These are phyloP conservation scores for Maccullochella peelii DNA, from an alignment of 2,113 vertebrate species.

Conservation along the genomic window DNA sequence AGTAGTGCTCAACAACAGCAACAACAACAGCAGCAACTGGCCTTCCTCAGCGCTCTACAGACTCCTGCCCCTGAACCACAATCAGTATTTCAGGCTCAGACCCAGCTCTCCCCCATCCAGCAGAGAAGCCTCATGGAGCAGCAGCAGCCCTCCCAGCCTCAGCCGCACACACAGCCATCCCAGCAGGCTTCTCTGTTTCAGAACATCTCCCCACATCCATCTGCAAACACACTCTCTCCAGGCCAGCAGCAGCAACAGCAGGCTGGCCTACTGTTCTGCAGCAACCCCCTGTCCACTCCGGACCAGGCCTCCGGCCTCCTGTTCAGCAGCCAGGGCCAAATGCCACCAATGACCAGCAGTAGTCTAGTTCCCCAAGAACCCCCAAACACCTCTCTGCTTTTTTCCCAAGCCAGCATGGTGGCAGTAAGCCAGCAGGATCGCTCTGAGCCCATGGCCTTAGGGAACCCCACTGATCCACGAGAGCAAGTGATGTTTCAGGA, in stretches of 20 bases:
- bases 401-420: conserved; percentile 89
- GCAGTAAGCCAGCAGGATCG: conserved; percentile 88
- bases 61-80: conserved; percentile 79
- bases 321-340: conserved; percentile 82
- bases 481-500: conserved; percentile 92
- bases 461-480: conserved; percentile 86
- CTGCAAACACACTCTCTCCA: conserved; percentile 82
- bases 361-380: conserved; percentile 85
- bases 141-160: conserved; percentile 87
- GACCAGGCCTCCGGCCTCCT: conserved; percentile 88
- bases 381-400: conserved; percentile 89
- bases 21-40: conserved; percentile 90
- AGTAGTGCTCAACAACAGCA: conserved; percentile 81
- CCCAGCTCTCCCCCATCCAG: conserved; percentile 88
- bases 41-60: conserved; percentile 88
- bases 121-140: conserved; percentile 90
- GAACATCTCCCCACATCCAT: conserved; percentile 77
- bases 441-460: conserved; percentile 92
- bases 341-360: conserved; percentile 84
- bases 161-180: conserved; percentile 86
- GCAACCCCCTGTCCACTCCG: conserved; percentile 85
- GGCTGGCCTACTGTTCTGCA: conserved; percentile 89
- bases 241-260: conserved; percentile 88
- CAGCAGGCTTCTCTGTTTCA: conserved; percentile 88
- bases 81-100: conserved; percentile 83